These are phyloP conservation scores for Macropodus opercularis DNA, from an alignment of 2,797 vertebrate species.

Conservation along the genomic window DNA sequence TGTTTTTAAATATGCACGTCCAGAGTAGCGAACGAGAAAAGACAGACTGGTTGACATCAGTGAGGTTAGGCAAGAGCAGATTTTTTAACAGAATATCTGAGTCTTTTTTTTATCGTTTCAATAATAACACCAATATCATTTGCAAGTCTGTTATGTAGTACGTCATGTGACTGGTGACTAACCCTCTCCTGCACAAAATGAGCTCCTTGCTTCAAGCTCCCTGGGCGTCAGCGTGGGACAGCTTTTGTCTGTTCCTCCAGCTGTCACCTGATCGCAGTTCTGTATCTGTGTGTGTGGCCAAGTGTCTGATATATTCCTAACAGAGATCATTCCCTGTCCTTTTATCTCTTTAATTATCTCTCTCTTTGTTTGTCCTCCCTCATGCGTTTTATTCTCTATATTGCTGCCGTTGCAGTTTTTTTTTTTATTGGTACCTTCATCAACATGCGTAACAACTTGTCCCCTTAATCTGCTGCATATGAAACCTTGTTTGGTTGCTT, in stretches of 20 bases:
- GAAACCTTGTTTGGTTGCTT: constrained; percentile 9
- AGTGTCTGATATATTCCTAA: constrained; percentile 38
- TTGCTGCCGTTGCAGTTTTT: constrained; percentile 35
- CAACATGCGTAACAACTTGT: constrained; percentile 32
- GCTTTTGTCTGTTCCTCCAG: constrained; percentile 42
- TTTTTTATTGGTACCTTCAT: constrained; percentile 40
- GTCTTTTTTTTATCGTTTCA: too few species aligned
- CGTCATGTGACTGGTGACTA: neutral
- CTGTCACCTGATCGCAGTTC: constrained; percentile 55
- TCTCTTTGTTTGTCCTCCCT: neutral
- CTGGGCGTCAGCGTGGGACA: constrained; percentile 14
- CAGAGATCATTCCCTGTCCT: constrained; percentile 38
- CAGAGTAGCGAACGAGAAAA: too few species aligned
- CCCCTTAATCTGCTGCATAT: constrained; percentile 18
- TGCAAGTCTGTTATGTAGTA: too few species aligned
- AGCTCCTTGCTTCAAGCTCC: constrained; percentile 4
- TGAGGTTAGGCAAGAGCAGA: too few species aligned
- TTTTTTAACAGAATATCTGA: too few species aligned
- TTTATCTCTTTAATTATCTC: constrained; percentile 48
- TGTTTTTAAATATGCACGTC: too few species aligned
- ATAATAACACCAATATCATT: too few species aligned
- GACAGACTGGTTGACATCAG: too few species aligned
- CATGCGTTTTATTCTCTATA: constrained; percentile 12
- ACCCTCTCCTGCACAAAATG: constrained; percentile 7
- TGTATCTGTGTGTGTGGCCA: constrained; percentile 2